A percentile compares a stretch with the other conserved stretches of the same genome.
phyloP scores from a whole-genome alignment of 1,140 invertebrate species.

The Nomia melanderi region DNA sequence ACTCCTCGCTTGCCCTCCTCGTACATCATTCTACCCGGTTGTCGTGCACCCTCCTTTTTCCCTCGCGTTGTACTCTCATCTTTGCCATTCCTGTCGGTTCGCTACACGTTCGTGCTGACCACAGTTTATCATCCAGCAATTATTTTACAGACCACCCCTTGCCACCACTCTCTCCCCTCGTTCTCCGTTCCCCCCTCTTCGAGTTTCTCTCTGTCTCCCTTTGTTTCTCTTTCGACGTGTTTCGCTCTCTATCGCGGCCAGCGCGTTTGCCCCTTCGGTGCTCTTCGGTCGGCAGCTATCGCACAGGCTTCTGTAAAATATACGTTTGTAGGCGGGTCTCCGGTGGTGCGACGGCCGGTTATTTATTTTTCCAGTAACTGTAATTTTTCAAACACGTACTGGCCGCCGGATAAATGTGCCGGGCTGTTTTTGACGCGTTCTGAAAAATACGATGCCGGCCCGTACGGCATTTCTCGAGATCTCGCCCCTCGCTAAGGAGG shows the following conservation, averaged over 20 bases:
- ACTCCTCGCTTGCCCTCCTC: too few relatives aligned
- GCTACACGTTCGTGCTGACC: conserved; percentile 54
- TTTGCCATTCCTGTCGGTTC: conserved; percentile 40
- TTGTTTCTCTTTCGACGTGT: neutral
- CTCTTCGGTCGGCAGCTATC: conserved; percentile 39
- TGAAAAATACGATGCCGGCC: conserved; percentile 73
- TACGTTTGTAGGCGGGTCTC: conserved; percentile 65
- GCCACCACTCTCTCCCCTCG: conserved; percentile 23
- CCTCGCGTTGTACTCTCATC: conserved; percentile 43
- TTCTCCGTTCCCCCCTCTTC: too few relatives aligned
- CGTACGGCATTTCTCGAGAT: conserved; percentile 63
- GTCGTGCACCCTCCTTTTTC: conserved; percentile 24
- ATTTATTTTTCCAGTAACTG: conserved; percentile 76
- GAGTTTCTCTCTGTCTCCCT: conserved; percentile 15
- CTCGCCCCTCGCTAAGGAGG: conserved; percentile 48
- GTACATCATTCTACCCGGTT: conserved; percentile 37
- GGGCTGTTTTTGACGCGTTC: conserved; percentile 73
- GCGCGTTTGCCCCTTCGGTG: neutral
- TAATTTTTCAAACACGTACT: conserved; percentile 76
- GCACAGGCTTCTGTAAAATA: conserved; percentile 65
- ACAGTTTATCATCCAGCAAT: conserved; percentile 72
- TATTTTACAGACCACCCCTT: conserved; percentile 60
- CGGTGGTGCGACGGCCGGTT: conserved; percentile 60
- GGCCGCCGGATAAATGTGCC: conserved; percentile 73
- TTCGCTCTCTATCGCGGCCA: conserved; percentile 17